Evolutionary conservation across 2,113 vertebrate species (phyloP).

Genomic region (Deroptyus accipitrinus): DNA sequence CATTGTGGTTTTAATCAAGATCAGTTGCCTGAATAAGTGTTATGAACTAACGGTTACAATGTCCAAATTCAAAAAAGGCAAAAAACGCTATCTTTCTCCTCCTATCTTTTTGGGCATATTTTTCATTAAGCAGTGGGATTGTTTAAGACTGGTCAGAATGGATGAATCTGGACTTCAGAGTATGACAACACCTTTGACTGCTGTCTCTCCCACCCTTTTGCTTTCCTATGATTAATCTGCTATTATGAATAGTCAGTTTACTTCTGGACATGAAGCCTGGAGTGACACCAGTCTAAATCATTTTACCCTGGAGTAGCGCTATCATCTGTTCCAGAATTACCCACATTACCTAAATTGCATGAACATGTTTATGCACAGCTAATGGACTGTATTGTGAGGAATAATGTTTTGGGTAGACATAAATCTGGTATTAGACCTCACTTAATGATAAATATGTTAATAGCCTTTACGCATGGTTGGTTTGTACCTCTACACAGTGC

Average conservation of each 20-base stretch:
- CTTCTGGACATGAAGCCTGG: conserved; percentile 39
- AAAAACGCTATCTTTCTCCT: neutral
- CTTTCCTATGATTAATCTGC: conserved; percentile 30
- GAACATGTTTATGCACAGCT: conserved; percentile 62
- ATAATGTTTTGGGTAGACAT: conserved; percentile 35
- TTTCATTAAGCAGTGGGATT: neutral
- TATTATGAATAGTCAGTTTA: conserved; percentile 44
- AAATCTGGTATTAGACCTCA: conserved; percentile 43
- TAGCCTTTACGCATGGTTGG: conserved; percentile 29
- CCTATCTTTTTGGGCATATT: neutral
- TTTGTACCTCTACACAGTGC: neutral
- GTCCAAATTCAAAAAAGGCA: neutral
- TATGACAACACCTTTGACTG: neutral
- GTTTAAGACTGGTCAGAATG: neutral
- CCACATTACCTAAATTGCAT: conserved; percentile 63
- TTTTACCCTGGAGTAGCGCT: conserved; percentile 25
- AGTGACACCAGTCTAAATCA: conserved; percentile 53
- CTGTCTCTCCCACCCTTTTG: neutral
- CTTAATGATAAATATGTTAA: conserved; percentile 43
- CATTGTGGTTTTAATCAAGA: neutral
- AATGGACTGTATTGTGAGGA: conserved; percentile 63
- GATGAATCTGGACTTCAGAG: neutral
- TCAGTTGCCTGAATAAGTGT: neutral
- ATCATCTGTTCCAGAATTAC: conserved; percentile 12
- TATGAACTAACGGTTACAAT: neutral